Evolutionary conservation across 2,113 vertebrate genomes (phyloP), one percentile per base, ranked within the genome.

Genomic region (Rutilus rutilus): DNA sequence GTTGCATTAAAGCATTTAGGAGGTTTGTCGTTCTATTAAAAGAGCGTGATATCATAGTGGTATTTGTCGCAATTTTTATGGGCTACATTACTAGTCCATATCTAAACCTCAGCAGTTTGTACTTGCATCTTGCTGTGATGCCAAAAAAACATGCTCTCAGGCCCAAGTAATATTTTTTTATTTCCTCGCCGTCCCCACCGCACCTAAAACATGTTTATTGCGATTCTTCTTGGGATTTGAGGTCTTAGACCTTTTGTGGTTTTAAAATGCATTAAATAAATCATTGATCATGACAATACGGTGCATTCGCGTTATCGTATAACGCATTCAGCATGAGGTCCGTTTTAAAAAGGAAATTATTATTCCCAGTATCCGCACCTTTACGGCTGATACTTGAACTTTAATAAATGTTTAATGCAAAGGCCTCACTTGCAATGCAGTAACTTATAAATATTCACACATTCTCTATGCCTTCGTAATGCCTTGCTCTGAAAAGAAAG

Each of bases 1-100:
- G n/a, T 30, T 6, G 42, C 25, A 10, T 82, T 85, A 54, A 14
- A 23, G 83, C 57, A 54, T 52, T 64, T 33, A 33, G 21, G n/a
- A 87, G 25, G n/a, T 39, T 77, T 33, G 19, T 64, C 47, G 25
- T 77, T 76, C 36, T 86, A 67, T 80, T 65, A 47, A 74, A 83
- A 80, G 75, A 59, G 80, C 42, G 65, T 86, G 75, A 86, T 25
- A 82, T 80, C 80, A 65, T 86, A 42, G 64, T 59, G 64, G 64
- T 57, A 45, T 75, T 78, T 86, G 74, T 78, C 78, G 39, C 62
- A 74, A 42, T 80, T 83, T 54, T 9, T 74, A 17, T 78, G 75
- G 2, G 39, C 52, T 79, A 25, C 54, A 23, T 79, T 74, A 62
- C 42, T 71, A 62, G 85, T 85, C 78, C 52, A 75, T 57, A 62